A percentile compares a stretch with the other conserved stretches of the same genome.
These are phyloP conservation scores for Dryoscopus gambensis DNA, from an alignment of 2,113 vertebrate genomes.

Conservation along the genomic window DNA sequence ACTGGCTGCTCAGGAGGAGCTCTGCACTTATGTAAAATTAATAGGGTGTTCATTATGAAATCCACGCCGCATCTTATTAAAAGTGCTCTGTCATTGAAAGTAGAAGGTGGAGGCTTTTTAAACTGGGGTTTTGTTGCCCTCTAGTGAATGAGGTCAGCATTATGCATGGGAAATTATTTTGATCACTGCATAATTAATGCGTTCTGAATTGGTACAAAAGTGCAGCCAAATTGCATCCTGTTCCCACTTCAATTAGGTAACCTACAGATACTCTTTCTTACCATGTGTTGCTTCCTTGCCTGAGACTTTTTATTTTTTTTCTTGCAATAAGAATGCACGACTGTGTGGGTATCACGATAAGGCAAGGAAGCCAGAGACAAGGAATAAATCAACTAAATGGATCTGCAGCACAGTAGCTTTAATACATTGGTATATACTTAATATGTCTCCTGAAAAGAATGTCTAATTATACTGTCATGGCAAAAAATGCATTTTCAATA, in stretches of 20 bases:
- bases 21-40: slow-evolving; percentile 56
- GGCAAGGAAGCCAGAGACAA: slow-evolving; percentile 45
- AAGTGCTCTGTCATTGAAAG: slow-evolving; percentile 58
- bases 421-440: slow-evolving; percentile 70
- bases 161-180: slow-evolving; percentile 70
- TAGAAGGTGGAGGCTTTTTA: slow-evolving; percentile 65
- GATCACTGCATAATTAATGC: slow-evolving; percentile 72
- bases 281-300: neutral
- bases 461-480: slow-evolving; percentile 76
- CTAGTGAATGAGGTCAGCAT: slow-evolving; percentile 83
- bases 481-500: slow-evolving; percentile 65
- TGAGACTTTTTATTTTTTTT: neutral
- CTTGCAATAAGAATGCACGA: neutral
- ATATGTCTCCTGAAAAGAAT: slow-evolving; percentile 69
- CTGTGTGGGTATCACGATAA: slow-evolving; percentile 50
- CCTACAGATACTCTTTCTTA: neutral
- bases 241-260: slow-evolving; percentile 24
- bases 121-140: slow-evolving; percentile 78
- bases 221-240: slow-evolving; percentile 19
- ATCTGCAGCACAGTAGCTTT: slow-evolving; percentile 61
- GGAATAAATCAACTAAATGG: slow-evolving; percentile 67
- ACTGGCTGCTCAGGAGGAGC: slow-evolving; percentile 36
- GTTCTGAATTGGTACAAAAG: slow-evolving; percentile 14
- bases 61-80: slow-evolving; percentile 49
- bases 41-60: slow-evolving; percentile 54